Evolutionary conservation across 1,140 invertebrate species (phyloP).

Genomic region (Dolichoris vasculosae): DNA sequence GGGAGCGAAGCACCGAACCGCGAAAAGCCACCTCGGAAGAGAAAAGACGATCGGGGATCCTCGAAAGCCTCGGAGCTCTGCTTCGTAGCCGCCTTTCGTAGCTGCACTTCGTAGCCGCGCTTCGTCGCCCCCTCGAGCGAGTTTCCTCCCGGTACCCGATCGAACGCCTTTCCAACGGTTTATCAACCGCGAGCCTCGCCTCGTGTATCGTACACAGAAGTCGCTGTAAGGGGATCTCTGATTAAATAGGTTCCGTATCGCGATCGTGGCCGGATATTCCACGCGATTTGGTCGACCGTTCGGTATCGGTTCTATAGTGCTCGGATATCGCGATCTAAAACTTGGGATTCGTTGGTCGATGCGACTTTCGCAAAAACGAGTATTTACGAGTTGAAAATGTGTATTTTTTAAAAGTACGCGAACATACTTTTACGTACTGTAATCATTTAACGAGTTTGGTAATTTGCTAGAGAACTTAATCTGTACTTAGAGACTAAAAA

Average conservation of each 20-base stretch:
- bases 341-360: too few relatives aligned
- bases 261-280: too few relatives aligned
- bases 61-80: not conserved
- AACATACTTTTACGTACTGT: too few relatives aligned
- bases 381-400: too few relatives aligned
- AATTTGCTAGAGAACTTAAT: too few relatives aligned
- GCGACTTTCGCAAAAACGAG: too few relatives aligned
- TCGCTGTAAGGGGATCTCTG: not conserved
- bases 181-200: not conserved
- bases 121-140: not conserved
- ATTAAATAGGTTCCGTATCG: not conserved
- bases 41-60: not conserved
- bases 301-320: too few relatives aligned
- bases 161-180: not conserved
- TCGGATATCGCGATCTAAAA: too few relatives aligned
- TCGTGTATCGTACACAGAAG: not conserved
- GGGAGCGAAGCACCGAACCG: not conserved
- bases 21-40: not conserved
- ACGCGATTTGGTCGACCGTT: too few relatives aligned
- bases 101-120: not conserved
- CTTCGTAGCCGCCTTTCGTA: not conserved
- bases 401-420: too few relatives aligned
- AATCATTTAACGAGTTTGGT: too few relatives aligned
- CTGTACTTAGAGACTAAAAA: too few relatives aligned
- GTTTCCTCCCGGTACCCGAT: not conserved